phyloP scores from a whole-genome alignment of 2,888 invertebrate genomes.

The Pseudococcus jackbeardsleyi region DNA sequence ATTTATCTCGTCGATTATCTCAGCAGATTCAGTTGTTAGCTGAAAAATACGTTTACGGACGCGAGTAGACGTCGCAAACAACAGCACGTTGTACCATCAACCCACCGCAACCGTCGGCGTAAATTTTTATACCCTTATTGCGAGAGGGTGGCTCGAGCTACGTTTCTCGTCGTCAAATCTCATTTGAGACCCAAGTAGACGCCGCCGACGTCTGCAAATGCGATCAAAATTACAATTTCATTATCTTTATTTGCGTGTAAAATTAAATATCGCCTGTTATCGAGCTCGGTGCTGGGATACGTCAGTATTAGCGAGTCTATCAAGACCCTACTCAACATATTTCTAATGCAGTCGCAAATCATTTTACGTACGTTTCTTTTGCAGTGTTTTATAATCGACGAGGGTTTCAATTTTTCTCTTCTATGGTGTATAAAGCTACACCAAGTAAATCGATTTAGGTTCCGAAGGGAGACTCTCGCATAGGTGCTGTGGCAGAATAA shows the following conservation, averaged over 20 bases:
- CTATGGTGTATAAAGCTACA: neutral
- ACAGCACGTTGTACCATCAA: neutral
- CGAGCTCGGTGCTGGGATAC: neutral
- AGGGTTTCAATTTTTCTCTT: neutral
- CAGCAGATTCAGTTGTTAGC: conserved; percentile 31
- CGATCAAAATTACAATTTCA: conserved; percentile 20
- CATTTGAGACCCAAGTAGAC: neutral
- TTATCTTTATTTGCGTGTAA: conserved; percentile 15
- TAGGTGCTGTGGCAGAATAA: neutral
- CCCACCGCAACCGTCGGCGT: neutral
- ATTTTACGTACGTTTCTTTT: neutral
- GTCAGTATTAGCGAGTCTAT: conserved; percentile 9
- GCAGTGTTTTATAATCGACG: neutral
- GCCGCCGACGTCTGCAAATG: neutral
- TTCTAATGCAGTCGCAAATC: neutral
- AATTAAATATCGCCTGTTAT: conserved; percentile 15
- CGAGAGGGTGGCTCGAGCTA: neutral
- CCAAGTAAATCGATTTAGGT: neutral
- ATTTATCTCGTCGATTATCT: conserved; percentile 33
- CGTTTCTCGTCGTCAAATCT: neutral
- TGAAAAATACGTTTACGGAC: neutral
- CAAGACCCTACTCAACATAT: conserved; percentile 10
- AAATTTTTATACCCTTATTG: neutral
- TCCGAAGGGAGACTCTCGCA: neutral
- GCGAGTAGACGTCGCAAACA: neutral